phyloP scores from a whole-genome alignment of 23 tunicate genomes.

The Phallusia fumigata region DNA sequence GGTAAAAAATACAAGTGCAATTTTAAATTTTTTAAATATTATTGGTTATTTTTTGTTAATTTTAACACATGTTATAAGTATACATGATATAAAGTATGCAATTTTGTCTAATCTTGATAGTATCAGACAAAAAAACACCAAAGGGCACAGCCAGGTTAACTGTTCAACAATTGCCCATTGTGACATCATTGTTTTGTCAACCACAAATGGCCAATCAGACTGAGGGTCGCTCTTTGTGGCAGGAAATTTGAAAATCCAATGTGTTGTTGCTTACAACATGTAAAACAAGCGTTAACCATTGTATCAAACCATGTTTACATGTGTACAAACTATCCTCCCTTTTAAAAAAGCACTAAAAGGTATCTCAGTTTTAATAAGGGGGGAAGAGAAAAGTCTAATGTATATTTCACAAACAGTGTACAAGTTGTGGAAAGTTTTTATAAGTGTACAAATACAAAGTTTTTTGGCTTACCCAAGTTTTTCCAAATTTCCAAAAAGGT shows the following conservation, averaged over 20 bases:
- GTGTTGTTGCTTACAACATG: neutral
- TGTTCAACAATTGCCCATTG: neutral
- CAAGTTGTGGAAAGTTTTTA: neutral
- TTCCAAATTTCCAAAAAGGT: slow-evolving; percentile 13
- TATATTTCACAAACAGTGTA: neutral
- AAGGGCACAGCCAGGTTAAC: too few relatives aligned
- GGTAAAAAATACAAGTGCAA: too few relatives aligned
- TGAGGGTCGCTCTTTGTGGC: slow-evolving; percentile 21
- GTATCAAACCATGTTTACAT: neutral
- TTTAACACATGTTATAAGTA: too few relatives aligned
- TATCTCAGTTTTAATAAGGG: neutral
- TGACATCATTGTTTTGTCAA: slow-evolving; percentile 24
- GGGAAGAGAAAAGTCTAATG: neutral
- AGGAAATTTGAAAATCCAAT: slow-evolving; percentile 42
- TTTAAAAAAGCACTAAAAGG: neutral
- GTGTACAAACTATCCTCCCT: neutral
- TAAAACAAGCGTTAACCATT: neutral
- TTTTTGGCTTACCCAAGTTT: slow-evolving; percentile 9
- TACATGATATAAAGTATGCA: too few relatives aligned
- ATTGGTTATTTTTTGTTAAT: too few relatives aligned
- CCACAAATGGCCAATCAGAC: slow-evolving; percentile 36
- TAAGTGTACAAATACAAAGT: neutral
- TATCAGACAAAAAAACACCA: too few relatives aligned
- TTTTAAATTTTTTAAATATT: too few relatives aligned
- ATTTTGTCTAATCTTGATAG: too few relatives aligned